Base-by-base conservation (phyloP, 1,140 invertebrate genomes). In the Onthophagus taurus region DNA sequence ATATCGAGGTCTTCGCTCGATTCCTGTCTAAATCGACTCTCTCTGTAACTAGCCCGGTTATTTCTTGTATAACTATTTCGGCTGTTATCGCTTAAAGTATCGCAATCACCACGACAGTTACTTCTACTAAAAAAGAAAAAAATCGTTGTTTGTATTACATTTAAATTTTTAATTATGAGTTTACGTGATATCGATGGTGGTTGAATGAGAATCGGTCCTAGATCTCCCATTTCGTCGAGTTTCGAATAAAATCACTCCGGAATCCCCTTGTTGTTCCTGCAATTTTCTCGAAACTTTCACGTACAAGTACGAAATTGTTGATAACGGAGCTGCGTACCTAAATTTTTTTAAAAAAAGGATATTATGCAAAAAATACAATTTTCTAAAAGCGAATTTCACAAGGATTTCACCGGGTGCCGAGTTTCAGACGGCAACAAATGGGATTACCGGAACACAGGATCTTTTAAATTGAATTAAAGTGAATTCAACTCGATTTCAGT, bases 261-360 rank as follows among this genome's bases (percentile, higher is more conserved):
- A 48, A 34, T 66, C 68, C 34, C 63, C 74, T 52, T 70, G 71
- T 17, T 68, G 69, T 2, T 64, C 65, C 36, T 79, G 71, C 16
- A 83, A 60, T 54, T 81, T 77, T 26, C 74, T 69, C 0, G 78
- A 76, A 18, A 77, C 66, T 51, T 73, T 69, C 11, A 81, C 71
- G 48, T 74, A 78, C 14, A 81, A 56, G 53, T 78, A 81, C 1
- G 73, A 71, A 13, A 77, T 73, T 21, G 79, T 61, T 4, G 75
- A 67, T 24, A 81, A 56, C 3, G 80, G 80, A 21, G 73, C 68
- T 35, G 78, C 74, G 55, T 82, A 83, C 61, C 81, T 75, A 49
- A 49, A 65, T 41, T 41, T n/a, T 11, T 14, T 19, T n/a, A 37
- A 1, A 4, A 9, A 37, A 37, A 37, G 19, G 17, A 21, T 19